A percentile compares a stretch with the other conserved stretches of the same genome.
Conservation (phyloP, 2,888 invertebrate species). For the Acleris cristana region DNA sequence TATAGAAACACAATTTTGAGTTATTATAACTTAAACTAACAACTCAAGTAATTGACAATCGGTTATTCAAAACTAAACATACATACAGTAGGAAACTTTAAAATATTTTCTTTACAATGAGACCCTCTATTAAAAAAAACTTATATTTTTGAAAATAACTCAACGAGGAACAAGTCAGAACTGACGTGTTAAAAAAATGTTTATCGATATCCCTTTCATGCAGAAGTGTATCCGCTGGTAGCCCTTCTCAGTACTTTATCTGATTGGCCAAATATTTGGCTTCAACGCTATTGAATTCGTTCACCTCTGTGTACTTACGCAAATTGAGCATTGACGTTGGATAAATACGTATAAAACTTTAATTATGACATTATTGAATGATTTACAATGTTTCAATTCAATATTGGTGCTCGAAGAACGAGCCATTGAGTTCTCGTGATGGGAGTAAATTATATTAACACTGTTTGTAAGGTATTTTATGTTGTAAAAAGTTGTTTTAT, state of each 20-base stretch:
- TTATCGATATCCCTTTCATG: constrained; percentile 9
- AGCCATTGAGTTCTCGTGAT: not conserved
- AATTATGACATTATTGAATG: constrained; percentile 26
- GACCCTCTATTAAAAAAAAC: no score
- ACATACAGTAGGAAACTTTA: no score
- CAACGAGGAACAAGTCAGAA: no score
- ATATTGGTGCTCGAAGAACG: not conserved
- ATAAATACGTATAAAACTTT: constrained; percentile 17
- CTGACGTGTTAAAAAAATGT: not conserved
- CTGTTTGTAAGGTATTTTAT: no score
- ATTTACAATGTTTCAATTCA: constrained; percentile 12
- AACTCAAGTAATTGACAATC: no score
- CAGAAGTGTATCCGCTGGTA: constrained; percentile 44
- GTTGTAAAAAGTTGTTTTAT: no score
- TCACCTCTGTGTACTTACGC: constrained; percentile 24
- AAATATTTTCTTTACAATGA: no score
- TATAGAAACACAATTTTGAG: no score
- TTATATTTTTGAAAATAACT: no score
- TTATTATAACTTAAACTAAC: no score
- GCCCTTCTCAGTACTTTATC: constrained; percentile 52
- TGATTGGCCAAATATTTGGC: constrained; percentile 61
- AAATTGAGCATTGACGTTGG: constrained; percentile 31
- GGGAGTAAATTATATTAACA: no score
- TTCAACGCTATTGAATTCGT: constrained; percentile 57
- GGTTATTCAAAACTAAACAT: no score